A percentile compares a stretch with the other conserved stretches of the same genome.
These are phyloP conservation scores for Autographa pulchrina DNA, from an alignment of 2,888 invertebrate species.

Conservation along the genomic window DNA sequence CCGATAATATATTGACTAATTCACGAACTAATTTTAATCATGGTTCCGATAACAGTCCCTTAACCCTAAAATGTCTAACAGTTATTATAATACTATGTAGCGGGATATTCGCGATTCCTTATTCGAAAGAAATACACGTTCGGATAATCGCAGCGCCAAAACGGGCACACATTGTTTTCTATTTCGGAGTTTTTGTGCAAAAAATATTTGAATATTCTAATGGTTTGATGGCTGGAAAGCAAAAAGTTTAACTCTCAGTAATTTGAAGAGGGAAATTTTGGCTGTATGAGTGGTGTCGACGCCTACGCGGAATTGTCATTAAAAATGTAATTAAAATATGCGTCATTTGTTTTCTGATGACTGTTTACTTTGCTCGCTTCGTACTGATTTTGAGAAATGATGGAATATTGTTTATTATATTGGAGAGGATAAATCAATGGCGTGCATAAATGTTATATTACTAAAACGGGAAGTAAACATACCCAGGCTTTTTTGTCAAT, in stretches of 20 bases:
- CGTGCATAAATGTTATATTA: not conserved
- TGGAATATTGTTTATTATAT: not conserved
- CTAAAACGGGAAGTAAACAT: not conserved
- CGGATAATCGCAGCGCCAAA: slow-evolving; percentile 58
- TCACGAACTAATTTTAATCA: not conserved
- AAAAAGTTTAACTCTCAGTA: slow-evolving; percentile 50
- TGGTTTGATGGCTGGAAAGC: slow-evolving; percentile 45
- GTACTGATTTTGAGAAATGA: not conserved
- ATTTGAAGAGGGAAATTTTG: slow-evolving; percentile 37
- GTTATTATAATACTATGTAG: slow-evolving; percentile 61
- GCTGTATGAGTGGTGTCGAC: slow-evolving; percentile 31
- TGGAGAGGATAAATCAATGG: not conserved
- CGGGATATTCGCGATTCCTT: slow-evolving; percentile 56
- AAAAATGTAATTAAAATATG: not conserved
- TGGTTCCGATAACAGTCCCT: slow-evolving; percentile 15
- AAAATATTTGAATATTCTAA: slow-evolving; percentile 55
- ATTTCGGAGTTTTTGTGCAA: slow-evolving; percentile 50
- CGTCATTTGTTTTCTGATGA: not conserved
- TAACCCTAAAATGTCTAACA: slow-evolving; percentile 43
- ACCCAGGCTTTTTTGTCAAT: too few relatives aligned
- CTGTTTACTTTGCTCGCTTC: not conserved
- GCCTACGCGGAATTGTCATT: slow-evolving; percentile 12
- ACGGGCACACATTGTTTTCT: slow-evolving; percentile 54
- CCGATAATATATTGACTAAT: not conserved
- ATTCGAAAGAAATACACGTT: slow-evolving; percentile 54